Percentiles rank a stretch among this genome's conserved stretches.
Conservation (phyloP, 2,113 vertebrate genomes). For the Sphyrna mokarran region DNA sequence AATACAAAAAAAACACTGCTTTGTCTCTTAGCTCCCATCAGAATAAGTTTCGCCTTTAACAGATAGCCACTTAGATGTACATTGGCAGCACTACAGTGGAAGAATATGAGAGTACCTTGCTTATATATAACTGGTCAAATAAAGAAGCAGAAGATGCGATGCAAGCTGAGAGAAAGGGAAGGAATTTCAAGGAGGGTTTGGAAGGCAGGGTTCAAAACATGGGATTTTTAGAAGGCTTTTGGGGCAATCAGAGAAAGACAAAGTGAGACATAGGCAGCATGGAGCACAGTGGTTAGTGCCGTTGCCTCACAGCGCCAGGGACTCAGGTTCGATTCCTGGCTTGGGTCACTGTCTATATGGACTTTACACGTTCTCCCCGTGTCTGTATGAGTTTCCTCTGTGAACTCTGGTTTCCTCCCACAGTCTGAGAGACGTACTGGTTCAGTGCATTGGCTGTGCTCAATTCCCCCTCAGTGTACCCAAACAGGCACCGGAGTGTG, state of each 20-base stretch:
- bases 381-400: no score
- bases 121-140: background rate
- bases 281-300: no score
- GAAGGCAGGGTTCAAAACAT: background rate
- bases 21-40: background rate
- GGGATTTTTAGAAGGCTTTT: background rate
- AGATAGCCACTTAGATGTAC: background rate
- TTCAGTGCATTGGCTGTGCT: no score
- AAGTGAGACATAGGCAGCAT: no score
- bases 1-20: background rate
- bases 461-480: no score
- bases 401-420: no score
- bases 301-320: no score
- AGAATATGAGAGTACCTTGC: background rate
- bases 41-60: background rate
- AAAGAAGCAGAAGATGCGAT: background rate
- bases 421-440: no score
- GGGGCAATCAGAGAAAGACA: background rate
- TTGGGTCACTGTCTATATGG: no score
- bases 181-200: background rate
- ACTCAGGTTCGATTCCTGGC: no score
- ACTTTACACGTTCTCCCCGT: no score
- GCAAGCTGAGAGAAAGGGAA: background rate
- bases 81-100: background rate
- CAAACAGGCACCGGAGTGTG: no score